phyloP scores from a whole-genome alignment of 2,888 invertebrate species.

The Yponomeuta cagnagella region DNA sequence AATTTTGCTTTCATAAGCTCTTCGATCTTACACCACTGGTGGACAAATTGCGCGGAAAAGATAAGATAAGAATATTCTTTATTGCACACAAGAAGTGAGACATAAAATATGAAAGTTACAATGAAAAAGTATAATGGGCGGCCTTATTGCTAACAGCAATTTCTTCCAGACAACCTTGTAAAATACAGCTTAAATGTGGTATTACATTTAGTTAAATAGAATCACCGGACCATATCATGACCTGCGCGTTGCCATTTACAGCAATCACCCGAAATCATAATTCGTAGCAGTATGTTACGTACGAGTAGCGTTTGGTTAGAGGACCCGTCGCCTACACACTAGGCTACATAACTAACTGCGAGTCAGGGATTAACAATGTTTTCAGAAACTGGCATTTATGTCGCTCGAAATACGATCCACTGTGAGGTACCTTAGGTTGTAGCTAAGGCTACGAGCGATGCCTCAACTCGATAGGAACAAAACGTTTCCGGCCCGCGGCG shows the following conservation, averaged over 20 bases:
- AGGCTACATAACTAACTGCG: neutral
- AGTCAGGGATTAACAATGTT: neutral
- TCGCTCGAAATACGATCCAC: neutral
- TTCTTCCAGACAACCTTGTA: too few species aligned
- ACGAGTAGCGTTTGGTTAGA: neutral
- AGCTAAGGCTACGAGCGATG: neutral
- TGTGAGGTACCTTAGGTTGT: neutral
- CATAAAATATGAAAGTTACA: too few species aligned
- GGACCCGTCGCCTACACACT: neutral
- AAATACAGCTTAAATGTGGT: neutral
- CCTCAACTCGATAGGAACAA: constrained; percentile 50
- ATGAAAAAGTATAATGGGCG: too few species aligned
- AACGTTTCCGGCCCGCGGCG: constrained; percentile 57
- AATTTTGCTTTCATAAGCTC: neutral
- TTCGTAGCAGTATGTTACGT: neutral
- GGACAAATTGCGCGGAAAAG: neutral
- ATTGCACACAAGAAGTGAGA: too few species aligned
- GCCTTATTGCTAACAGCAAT: too few species aligned
- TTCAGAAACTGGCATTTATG: neutral
- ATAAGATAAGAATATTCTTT: too few species aligned
- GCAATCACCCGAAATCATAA: neutral
- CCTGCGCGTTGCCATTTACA: neutral
- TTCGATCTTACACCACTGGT: neutral
- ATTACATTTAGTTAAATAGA: neutral
- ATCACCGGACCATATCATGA: neutral